Conservation (phyloP, 2,888 invertebrate species). For the Caenorhabditis virilis region DNA sequence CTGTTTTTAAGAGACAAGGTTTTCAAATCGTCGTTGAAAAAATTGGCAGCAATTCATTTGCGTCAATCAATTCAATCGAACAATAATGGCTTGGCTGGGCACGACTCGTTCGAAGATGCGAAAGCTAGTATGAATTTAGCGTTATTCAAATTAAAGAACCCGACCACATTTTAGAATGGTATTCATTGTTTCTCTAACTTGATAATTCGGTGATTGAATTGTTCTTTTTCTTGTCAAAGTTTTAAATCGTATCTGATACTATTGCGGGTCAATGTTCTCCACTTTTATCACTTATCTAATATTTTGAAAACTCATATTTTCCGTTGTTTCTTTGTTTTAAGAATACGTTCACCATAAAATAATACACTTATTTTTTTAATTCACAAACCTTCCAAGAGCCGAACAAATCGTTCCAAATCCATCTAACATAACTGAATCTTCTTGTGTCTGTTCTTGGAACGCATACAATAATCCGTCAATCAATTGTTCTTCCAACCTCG, state of each 20-base stretch:
- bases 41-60: constrained; percentile 83
- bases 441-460: constrained; percentile 99
- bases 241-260: no score
- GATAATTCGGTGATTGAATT: no score
- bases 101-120: constrained; percentile 97
- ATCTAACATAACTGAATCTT: constrained; percentile 99
- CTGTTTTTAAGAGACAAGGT: constrained; percentile 79
- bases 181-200: no score
- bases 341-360: no score
- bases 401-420: constrained; percentile 99
- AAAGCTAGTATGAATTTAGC: constrained; percentile 90
- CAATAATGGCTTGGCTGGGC: constrained; percentile 76
- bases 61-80: constrained; percentile 89
- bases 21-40: constrained; percentile 87
- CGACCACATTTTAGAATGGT: no score
- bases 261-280: no score
- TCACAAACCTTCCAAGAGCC: constrained; percentile 77
- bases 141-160: no score
- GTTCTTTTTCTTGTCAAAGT: no score
- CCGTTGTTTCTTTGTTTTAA: no score
- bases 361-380: no score
- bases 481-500: constrained; percentile 93
- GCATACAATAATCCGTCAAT: constrained; percentile 99
- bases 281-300: no score
- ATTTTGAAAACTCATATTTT: no score